Evolutionary conservation across 2,888 invertebrate genomes (phyloP).

Genomic region (Amaurobius ferox): DNA sequence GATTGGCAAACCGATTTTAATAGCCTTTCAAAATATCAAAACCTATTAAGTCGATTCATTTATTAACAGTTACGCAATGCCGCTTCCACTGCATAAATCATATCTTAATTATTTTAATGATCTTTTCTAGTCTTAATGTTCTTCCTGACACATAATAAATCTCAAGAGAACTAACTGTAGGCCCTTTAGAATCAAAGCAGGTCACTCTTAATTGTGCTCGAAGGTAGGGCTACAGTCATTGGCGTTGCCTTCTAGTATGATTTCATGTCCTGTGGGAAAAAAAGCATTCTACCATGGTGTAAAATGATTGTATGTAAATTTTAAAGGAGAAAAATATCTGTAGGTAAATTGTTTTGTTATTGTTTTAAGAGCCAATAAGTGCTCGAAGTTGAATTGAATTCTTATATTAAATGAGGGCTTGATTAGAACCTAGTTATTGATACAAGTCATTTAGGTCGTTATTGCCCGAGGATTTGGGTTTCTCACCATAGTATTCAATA

Average conservation of each 20-base stretch:
- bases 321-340: neutral
- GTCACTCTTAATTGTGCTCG: neutral
- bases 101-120: conserved; percentile 48
- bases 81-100: conserved; percentile 28
- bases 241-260: neutral
- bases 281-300: neutral
- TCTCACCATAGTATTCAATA: too few species aligned
- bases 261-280: neutral
- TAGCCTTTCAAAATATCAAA: neutral
- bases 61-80: neutral
- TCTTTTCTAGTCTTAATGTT: neutral
- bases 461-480: too few species aligned
- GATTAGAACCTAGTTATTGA: too few species aligned
- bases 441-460: too few species aligned
- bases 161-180: neutral
- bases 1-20: neutral
- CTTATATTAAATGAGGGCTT: neutral
- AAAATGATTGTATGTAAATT: neutral
- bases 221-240: neutral
- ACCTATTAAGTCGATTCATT: neutral
- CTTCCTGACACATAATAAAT: conserved; percentile 1
- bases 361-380: neutral
- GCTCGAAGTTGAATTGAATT: neutral
- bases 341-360: neutral
- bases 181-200: neutral